These are phyloP conservation scores for Motacilla tschutschensis DNA, from an alignment of 2,113 vertebrate species.

Conservation along the genomic window DNA sequence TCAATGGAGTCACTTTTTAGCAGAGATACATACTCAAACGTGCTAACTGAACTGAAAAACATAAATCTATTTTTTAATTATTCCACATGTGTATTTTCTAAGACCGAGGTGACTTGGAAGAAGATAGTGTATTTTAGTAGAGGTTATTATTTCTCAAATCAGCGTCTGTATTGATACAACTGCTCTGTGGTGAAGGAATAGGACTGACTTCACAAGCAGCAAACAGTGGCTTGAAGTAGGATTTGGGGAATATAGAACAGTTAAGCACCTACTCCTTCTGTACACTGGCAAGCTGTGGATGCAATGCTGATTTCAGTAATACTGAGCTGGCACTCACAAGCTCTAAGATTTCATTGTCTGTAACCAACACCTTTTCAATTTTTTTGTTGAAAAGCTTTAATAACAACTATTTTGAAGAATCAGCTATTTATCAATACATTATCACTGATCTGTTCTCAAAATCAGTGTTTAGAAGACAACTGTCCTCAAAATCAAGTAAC, in stretches of 20 bases:
- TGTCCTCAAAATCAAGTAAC: neutral
- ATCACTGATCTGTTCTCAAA: neutral
- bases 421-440: neutral
- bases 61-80: neutral
- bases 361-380: neutral
- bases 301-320: neutral
- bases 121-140: neutral
- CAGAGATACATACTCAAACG: neutral
- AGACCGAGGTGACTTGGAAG: neutral
- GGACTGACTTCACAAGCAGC: neutral
- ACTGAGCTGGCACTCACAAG: neutral
- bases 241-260: neutral
- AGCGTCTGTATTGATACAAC: neutral
- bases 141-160: neutral
- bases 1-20: neutral
- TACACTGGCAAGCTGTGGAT: neutral
- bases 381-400: neutral
- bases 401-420: neutral
- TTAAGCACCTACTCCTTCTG: neutral
- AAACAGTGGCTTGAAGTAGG: neutral
- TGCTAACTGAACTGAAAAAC: neutral
- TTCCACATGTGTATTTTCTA: neutral
- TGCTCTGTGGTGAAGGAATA: neutral
- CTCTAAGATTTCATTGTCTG: neutral
- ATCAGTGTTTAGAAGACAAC: neutral